Evolutionary conservation across 2,113 vertebrate genomes (phyloP).

Genomic region (Phocoena phocoena): DNA sequence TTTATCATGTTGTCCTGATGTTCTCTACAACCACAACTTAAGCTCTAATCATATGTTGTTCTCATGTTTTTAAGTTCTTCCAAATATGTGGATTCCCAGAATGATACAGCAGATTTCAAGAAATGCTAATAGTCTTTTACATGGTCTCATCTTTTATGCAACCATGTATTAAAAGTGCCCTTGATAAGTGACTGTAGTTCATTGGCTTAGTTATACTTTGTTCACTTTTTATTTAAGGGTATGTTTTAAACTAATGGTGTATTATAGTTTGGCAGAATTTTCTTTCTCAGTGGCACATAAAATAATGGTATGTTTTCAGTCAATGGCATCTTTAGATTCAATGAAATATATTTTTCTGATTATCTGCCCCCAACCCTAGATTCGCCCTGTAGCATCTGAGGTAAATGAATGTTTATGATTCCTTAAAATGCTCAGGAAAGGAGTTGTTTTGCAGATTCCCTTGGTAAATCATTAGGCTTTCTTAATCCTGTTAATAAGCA

Average conservation of each 20-base stretch:
- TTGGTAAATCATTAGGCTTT: slow-evolving; percentile 6
- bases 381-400: not conserved
- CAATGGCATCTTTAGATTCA: not conserved
- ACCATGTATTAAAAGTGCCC: not conserved
- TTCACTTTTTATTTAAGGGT: not conserved
- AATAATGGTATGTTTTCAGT: not conserved
- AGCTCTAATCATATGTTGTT: not conserved
- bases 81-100: not conserved
- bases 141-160: not conserved
- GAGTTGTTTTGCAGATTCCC: not conserved
- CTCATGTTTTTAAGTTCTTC: slow-evolving; percentile 14
- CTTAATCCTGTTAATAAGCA: not conserved
- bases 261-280: not conserved
- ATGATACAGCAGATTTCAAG: not conserved
- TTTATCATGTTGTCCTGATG: not conserved
- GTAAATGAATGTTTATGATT: not conserved
- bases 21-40: not conserved
- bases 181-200: not conserved
- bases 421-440: not conserved
- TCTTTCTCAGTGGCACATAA: not conserved
- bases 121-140: not conserved
- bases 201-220: not conserved
- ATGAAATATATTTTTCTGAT: not conserved
- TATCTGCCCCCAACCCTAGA: fast-evolving
- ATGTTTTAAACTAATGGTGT: not conserved